Percentiles rank a stretch among this genome's conserved stretches.
Evolutionary conservation across 2,113 vertebrate species (phyloP).

Genomic region (Myotis yumanensis): DNA sequence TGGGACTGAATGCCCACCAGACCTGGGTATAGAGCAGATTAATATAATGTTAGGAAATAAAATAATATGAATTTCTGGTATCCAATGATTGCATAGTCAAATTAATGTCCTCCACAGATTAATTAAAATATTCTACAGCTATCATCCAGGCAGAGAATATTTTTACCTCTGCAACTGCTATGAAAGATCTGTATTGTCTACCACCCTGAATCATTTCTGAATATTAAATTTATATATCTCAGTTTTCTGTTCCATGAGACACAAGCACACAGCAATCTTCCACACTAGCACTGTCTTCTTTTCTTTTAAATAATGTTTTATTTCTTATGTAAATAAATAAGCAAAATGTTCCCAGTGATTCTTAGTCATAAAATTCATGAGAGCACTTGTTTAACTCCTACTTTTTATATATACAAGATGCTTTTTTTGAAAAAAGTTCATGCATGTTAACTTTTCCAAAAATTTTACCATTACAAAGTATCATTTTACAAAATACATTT

Average conservation of each 20-base stretch:
- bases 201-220: too few species aligned
- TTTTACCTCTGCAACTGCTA: too few species aligned
- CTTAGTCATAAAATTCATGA: slow-evolving; percentile 17
- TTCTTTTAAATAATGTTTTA: neutral
- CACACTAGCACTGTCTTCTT: neutral
- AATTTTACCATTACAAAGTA: slow-evolving; percentile 35
- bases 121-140: too few species aligned
- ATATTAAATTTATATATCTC: too few species aligned
- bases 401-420: slow-evolving; percentile 1
- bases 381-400: neutral
- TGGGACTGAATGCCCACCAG: too few species aligned
- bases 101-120: too few species aligned
- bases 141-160: too few species aligned
- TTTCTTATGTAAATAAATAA: slow-evolving; percentile 35
- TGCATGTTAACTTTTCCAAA: neutral
- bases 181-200: too few species aligned
- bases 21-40: too few species aligned
- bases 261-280: neutral
- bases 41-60: too few species aligned
- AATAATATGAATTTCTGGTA: too few species aligned
- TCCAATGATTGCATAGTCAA: too few species aligned
- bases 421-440: neutral
- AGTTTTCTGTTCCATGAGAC: neutral
- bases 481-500: neutral
- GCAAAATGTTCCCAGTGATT: slow-evolving; percentile 22